Evolutionary conservation across 1,140 invertebrate genomes (phyloP).

Genomic region (Orchesella cincta): DNA sequence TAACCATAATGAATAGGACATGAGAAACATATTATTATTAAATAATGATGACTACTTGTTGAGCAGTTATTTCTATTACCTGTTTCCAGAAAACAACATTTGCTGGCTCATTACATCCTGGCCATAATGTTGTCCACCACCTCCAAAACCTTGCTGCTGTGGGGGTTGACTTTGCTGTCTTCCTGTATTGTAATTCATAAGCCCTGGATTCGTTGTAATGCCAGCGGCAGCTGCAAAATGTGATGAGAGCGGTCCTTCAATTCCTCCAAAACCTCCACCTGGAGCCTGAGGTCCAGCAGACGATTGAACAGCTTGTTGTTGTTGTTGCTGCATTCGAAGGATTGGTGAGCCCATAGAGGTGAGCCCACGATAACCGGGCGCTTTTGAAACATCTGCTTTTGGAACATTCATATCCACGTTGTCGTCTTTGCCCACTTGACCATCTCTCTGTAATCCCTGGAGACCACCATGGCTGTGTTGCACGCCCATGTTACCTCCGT

Average conservation of each 20-base stretch:
- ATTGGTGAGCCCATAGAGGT: slow-evolving; percentile 71
- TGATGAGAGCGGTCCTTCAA: neutral
- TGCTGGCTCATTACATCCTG: slow-evolving; percentile 44
- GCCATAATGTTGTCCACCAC: slow-evolving; percentile 49
- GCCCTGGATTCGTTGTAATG: neutral
- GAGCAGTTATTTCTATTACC: slow-evolving; percentile 30
- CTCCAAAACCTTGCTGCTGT: slow-evolving; percentile 23
- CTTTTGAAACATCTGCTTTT: slow-evolving; percentile 71
- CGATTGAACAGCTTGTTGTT: slow-evolving; percentile 27
- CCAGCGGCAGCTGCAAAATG: slow-evolving; percentile 1
- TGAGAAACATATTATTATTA: neutral
- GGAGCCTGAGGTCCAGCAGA: neutral
- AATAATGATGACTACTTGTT: neutral
- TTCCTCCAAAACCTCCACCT: neutral
- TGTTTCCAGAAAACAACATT: slow-evolving; percentile 32
- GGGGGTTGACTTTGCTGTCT: slow-evolving; percentile 33
- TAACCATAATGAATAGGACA: neutral
- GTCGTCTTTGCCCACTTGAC: slow-evolving; percentile 5
- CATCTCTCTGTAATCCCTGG: slow-evolving; percentile 24
- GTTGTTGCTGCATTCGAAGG: slow-evolving; percentile 48
- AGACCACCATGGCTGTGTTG: neutral
- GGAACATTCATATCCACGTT: slow-evolving; percentile 18
- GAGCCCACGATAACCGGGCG: slow-evolving; percentile 76
- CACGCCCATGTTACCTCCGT: slow-evolving; percentile 24
- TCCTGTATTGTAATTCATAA: slow-evolving; percentile 10